Base-by-base conservation (phyloP, 2,888 invertebrate species). In the Leucophenga maculata region DNA sequence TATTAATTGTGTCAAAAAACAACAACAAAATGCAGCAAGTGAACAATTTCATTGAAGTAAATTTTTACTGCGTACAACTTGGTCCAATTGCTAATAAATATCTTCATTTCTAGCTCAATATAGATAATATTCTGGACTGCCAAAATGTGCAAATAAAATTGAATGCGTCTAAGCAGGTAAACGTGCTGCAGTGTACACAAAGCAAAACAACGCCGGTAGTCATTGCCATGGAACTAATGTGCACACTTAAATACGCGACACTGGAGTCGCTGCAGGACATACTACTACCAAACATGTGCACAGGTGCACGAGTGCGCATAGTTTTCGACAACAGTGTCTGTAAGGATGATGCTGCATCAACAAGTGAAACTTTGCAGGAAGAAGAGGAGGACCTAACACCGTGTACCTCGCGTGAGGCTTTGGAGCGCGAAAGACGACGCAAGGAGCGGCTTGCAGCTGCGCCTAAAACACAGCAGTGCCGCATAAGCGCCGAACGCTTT, bases 381-480 rank as follows among this genome's bases (percentile, higher is more conserved):
- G 4, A 70, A 0, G 72, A 71, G 50, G 79, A 83, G 11, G 14
- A 70, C 55, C n/a, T n/a, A n/a, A 18, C 44, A 8, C 78, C 80
- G 0, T 54, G 69, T 57, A 84, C 80, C 0, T 84, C 80, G 0
- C 13, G n/a, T 13, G 74, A 84, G 72, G 80, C 84, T 0, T 6
- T 2, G 2, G 6, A 50, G 13, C 69, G 22, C 0, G 39, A 65
- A 9, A 59, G 46, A 14, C 48, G n/a, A 8, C 75, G 71, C 9
- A 13, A 16, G 16, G 16, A 26, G 4, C 70, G 69, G 0, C 4
- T n/a, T 11, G 0, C 13, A 66, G 26, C n/a, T 64, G 22, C 26
- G 4, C 0, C 9, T 1, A 16, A 0, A 62, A 2, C n/a, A n/a
- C n/a, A 52, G 1, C 26, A 14, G 11, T 31, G 31, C 3, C 11